A percentile compares a stretch with the other conserved stretches of the same genome.
Conservation (phyloP, 2,888 invertebrate species). For the Orthonevra nobilis region DNA sequence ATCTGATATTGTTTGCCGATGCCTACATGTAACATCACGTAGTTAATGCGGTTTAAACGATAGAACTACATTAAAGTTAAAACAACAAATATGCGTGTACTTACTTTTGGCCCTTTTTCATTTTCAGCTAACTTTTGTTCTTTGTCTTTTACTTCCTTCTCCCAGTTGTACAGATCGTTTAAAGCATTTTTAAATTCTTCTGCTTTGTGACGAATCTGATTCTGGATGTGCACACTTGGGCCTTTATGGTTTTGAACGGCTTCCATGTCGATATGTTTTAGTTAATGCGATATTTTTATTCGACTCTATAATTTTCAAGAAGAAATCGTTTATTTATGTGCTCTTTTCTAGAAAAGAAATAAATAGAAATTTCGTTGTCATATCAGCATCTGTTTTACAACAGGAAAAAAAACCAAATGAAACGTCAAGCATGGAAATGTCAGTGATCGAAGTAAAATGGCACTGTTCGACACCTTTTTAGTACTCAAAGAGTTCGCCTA, state of each 20-base stretch:
- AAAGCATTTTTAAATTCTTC: conserved; percentile 74
- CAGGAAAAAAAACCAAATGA: neutral
- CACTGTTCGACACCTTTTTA: no score
- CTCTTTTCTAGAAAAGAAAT: conserved; percentile 27
- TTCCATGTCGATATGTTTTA: no score
- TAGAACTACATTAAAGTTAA: no score
- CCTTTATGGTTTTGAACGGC: conserved; percentile 29
- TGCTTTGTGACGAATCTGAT: conserved; percentile 78
- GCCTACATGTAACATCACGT: no score
- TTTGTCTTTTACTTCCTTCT: conserved; percentile 78
- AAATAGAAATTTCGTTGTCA: conserved; percentile 50
- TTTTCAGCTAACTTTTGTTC: conserved; percentile 75
- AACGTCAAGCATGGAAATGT: neutral
- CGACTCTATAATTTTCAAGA: neutral
- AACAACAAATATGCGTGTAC: no score
- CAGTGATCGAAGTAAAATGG: no score
- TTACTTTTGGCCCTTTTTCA: conserved; percentile 29
- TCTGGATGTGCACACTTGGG: conserved; percentile 76
- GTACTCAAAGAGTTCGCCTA: no score
- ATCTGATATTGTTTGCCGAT: no score
- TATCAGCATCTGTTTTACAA: conserved; percentile 43
- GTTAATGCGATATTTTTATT: neutral
- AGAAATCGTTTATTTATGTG: conserved; percentile 13
- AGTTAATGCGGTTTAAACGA: no score
- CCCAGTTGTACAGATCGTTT: conserved; percentile 77